Evolutionary conservation across 2,888 invertebrate species (phyloP).

Genomic region (Eupeodes latifasciatus): DNA sequence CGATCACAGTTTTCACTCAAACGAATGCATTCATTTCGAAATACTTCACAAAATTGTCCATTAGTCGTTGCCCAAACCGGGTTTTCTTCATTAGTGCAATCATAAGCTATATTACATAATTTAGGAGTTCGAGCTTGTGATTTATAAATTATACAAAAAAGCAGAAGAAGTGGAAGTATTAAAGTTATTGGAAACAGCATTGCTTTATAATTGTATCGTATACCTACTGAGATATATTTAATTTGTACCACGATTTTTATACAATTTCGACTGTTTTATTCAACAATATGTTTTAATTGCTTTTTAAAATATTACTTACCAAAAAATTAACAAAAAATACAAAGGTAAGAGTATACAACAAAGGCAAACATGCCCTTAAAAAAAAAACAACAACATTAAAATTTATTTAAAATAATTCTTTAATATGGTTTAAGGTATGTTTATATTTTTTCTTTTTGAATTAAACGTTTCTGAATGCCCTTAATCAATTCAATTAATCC

Average conservation of each 20-base stretch:
- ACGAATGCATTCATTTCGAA: slow-evolving; percentile 71
- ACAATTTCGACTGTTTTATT: neutral
- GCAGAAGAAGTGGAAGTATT: neutral
- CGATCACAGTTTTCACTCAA: slow-evolving; percentile 67
- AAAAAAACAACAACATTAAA: too few relatives aligned
- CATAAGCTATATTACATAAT: slow-evolving; percentile 1
- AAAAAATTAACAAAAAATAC: too few relatives aligned
- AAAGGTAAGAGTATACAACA: too few relatives aligned
- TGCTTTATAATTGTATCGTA: neutral
- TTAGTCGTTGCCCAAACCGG: slow-evolving; percentile 56
- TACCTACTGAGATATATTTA: neutral
- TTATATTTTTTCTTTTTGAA: neutral
- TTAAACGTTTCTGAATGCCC: neutral
- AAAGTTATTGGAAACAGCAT: neutral
- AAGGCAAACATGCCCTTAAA: too few relatives aligned
- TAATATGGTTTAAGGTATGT: too few relatives aligned
- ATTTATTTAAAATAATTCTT: too few relatives aligned
- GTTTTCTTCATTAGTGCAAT: slow-evolving; percentile 43
- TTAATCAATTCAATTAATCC: slow-evolving; percentile 6
- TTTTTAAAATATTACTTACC: too few relatives aligned
- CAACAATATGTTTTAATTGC: neutral
- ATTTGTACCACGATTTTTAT: neutral
- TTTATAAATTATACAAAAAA: neutral
- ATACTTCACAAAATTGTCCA: slow-evolving; percentile 58
- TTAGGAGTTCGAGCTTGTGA: neutral